These are phyloP conservation scores for Aleiodes alternator DNA, from an alignment of 2,888 invertebrate species.

Conservation along the genomic window DNA sequence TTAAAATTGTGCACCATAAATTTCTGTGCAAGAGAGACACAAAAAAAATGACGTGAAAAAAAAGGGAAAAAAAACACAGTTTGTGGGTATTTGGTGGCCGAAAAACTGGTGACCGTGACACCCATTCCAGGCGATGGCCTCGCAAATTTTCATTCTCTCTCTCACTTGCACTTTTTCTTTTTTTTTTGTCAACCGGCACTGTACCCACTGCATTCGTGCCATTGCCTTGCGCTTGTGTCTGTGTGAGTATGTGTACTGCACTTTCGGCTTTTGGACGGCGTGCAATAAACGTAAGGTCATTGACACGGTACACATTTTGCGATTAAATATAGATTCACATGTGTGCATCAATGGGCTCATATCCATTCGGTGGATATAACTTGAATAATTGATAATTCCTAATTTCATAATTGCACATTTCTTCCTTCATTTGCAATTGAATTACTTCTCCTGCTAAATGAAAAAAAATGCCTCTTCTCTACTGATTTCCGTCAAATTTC, in stretches of 20 bases:
- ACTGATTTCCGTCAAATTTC: too few relatives aligned
- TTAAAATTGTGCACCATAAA: neutral
- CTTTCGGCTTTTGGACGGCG: conserved; percentile 64
- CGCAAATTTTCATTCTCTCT: conserved; percentile 39
- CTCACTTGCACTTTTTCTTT: conserved; percentile 14
- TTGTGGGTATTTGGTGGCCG: conserved; percentile 23
- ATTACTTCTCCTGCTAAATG: too few relatives aligned
- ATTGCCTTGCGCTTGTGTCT: conserved; percentile 35
- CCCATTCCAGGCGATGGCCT: conserved; percentile 45
- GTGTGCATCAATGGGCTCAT: conserved; percentile 43
- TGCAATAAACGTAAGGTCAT: conserved; percentile 68
- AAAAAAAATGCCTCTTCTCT: too few relatives aligned
- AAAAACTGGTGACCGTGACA: conserved; percentile 48
- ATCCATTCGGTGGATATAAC: conserved; percentile 37
- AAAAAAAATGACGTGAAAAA: conserved; percentile 21
- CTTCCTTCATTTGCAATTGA: too few relatives aligned
- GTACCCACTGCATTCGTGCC: conserved; percentile 44
- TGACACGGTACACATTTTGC: conserved; percentile 74
- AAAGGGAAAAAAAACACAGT: conserved; percentile 27
- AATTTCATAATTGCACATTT: neutral
- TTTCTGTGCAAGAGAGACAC: neutral
- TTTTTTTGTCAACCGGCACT: conserved; percentile 21
- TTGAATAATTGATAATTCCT: neutral
- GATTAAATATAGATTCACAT: conserved; percentile 65
- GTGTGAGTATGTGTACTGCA: conserved; percentile 53